Evolutionary conservation across 1,140 invertebrate genomes (phyloP), one percentile per base, ranked within the genome.

Genomic region (Ceratosolen fusciceps): DNA sequence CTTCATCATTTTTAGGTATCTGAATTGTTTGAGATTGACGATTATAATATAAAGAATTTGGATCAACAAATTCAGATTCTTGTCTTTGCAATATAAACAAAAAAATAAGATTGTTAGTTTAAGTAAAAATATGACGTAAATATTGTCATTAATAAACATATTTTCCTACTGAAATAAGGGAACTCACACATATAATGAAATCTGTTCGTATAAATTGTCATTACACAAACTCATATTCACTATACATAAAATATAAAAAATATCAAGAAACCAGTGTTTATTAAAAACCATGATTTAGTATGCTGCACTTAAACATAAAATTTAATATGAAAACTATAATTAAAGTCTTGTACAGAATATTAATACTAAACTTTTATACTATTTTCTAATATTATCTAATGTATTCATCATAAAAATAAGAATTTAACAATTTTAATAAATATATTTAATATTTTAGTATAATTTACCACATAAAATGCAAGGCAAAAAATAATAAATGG

Each of bases 41-140:
- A 49, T 84, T 74, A 67, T 85, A 86, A 77, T 80, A 85, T 60
- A 86, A 83, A 10, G 86, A 86, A 80, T 85, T 77, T 52, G 86
- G 85, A 84, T 87, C 84, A 29, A 86, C 9, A 12, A 82, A 52
- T 16, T 85, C 47, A 14, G 83, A 67, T 8, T 81, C 10, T 60
- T 80, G 58, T 8, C 84, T 85, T 26, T 29, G 49, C 21, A 82
- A 31, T 34, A 65, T 39, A 62, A 62, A 78, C 68, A 43, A 12
- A 77, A 76, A 21, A 8, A 24, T 54, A 68, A n/a, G n/a, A 52
- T 37, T 21, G 12, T 49, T 58, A 21, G 8, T 47, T 34, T 21
- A 65, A 34, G 68, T 58, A 60, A 70, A 0, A 74, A 58, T 1
- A 49, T 3, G 58, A n/a, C 47, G 16, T 16, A 29, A 26, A 24